These are phyloP conservation scores for Ibidorhyncha struthersii DNA, from an alignment of 2,113 vertebrate genomes.

Conservation along the genomic window DNA sequence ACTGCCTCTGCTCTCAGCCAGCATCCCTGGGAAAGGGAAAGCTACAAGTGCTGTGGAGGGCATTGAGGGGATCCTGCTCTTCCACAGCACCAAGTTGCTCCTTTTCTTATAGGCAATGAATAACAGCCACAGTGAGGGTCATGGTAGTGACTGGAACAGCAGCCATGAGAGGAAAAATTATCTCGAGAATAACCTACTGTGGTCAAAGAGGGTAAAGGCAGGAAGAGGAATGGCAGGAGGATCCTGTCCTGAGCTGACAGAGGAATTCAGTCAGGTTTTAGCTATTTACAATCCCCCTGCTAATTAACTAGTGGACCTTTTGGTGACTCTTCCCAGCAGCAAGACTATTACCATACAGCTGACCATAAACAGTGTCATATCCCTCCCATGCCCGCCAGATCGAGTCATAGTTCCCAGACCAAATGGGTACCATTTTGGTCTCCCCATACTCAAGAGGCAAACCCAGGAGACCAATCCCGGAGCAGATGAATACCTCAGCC, in stretches of 20 bases:
- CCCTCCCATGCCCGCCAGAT: not conserved
- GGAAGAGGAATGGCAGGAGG: conserved; percentile 31
- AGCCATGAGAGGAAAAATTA: not conserved
- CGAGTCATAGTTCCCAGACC: not conserved
- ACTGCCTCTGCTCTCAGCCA: not conserved
- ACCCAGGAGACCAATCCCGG: not conserved
- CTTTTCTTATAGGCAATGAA: not conserved
- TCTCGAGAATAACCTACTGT: not conserved
- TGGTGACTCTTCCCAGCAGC: conserved; percentile 34
- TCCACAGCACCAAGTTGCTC: not conserved
- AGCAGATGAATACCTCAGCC: not conserved
- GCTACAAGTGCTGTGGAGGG: not conserved
- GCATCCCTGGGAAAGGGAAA: not conserved
- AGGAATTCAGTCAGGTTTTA: conserved; percentile 49
- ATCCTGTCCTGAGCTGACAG: conserved; percentile 20
- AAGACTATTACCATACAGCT: not conserved
- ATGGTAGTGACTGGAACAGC: not conserved
- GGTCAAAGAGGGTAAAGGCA: not conserved
- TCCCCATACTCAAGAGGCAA: conserved; percentile 4
- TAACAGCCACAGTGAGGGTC: not conserved
- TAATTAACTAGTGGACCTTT: conserved; percentile 17
- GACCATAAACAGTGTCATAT: not conserved
- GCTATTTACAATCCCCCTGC: conserved; percentile 4
- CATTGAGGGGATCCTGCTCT: not conserved
- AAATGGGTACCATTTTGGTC: conserved; percentile 14